These are phyloP conservation scores for Harpagifer antarcticus DNA, from an alignment of 2,797 vertebrate species.

Conservation along the genomic window DNA sequence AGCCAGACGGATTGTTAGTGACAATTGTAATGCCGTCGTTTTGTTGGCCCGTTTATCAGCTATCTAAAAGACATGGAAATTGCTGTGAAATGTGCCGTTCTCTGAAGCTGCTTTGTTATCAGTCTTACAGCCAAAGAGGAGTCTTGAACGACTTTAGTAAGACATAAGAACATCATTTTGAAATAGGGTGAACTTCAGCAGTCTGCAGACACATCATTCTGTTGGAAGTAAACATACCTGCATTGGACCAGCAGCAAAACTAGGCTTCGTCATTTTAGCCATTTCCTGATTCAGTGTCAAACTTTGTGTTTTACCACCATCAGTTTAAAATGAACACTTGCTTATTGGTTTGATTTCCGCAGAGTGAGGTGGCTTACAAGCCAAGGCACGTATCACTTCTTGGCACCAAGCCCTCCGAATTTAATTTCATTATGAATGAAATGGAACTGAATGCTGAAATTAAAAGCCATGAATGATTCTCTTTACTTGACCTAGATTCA, in stretches of 20 bases:
- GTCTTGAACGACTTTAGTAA: not conserved
- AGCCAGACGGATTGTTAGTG: constrained; percentile 26
- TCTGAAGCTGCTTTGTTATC: constrained; percentile 14
- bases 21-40: constrained; percentile 25
- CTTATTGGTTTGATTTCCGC: constrained; percentile 41
- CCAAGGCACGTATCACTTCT: constrained; percentile 32
- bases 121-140: constrained; percentile 7
- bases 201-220: not conserved
- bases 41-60: constrained; percentile 32
- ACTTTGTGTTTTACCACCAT: constrained; percentile 13
- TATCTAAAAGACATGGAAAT: constrained; percentile 39
- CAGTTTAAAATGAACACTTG: constrained; percentile 20
- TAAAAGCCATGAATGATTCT: constrained; percentile 49
- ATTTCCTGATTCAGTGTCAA: not conserved
- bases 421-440: constrained; percentile 56
- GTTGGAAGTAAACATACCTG: not conserved
- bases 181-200: not conserved
- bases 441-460: constrained; percentile 44
- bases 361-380: constrained; percentile 26
- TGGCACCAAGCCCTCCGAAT: constrained; percentile 37
- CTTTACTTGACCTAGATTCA: constrained; percentile 26
- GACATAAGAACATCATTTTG: not conserved
- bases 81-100: constrained; percentile 34
- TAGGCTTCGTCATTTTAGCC: constrained; percentile 12
- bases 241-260: not conserved